Evolutionary conservation across 2,113 vertebrate genomes (phyloP).

Genomic region (Myotis yumanensis): DNA sequence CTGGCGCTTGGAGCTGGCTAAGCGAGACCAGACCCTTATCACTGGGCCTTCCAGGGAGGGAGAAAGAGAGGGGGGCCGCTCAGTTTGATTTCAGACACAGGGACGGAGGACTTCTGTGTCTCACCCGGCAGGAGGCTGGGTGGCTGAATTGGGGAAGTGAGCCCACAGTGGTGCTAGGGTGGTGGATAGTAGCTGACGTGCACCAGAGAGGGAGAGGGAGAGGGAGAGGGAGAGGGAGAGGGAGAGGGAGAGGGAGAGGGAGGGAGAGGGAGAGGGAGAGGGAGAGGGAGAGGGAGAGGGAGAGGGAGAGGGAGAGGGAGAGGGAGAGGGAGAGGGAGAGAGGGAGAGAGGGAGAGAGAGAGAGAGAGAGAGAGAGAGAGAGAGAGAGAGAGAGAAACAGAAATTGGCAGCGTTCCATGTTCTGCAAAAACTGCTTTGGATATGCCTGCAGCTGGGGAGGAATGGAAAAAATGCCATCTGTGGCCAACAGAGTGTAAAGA

Average conservation of each 20-base stretch:
- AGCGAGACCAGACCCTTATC: neutral
- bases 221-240: too few relatives aligned
- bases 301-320: neutral
- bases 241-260: too few relatives aligned
- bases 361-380: too few relatives aligned
- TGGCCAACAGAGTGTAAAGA: neutral
- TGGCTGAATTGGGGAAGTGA: neutral
- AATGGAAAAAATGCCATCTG: neutral
- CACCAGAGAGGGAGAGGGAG: neutral
- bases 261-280: neutral
- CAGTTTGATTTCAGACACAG: neutral
- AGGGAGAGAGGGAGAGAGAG: too few relatives aligned
- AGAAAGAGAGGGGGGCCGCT: rapidly evolving
- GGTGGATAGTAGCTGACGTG: neutral
- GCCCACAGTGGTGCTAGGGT: too few relatives aligned
- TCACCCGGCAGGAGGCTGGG: neutral
- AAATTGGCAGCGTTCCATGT: neutral
- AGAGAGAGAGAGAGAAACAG: neutral
- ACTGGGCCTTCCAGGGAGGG: rapidly evolving
- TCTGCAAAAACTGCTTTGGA: neutral
- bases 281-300: too few relatives aligned
- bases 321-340: too few relatives aligned
- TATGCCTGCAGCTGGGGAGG: neutral
- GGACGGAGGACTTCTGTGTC: neutral
- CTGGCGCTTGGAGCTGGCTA: neutral